phyloP scores from a whole-genome alignment of 2,888 invertebrate genomes.

The Eudasyphora cyanicolor region DNA sequence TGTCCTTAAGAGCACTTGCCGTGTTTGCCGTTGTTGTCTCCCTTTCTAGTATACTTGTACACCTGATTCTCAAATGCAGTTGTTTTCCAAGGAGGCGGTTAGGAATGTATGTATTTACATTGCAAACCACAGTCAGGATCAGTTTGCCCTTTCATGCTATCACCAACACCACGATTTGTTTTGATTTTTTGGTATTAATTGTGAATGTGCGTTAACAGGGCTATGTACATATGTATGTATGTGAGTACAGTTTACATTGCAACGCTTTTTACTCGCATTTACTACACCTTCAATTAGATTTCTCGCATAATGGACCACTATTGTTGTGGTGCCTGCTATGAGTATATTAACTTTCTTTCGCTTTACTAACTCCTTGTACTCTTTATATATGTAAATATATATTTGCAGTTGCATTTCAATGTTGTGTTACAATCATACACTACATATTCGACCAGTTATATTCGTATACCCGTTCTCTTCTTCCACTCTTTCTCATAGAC shows the following conservation, averaged over 20 bases:
- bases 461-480: neutral
- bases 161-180: slow-evolving; percentile 10
- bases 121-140: slow-evolving; percentile 18
- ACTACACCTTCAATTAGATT: slow-evolving; percentile 14
- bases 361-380: slow-evolving; percentile 2
- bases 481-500: neutral
- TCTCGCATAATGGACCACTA: neutral
- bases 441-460: slow-evolving; percentile 65
- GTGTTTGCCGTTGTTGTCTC: neutral
- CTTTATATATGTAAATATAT: slow-evolving; percentile 5
- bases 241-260: too few species aligned
- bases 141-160: neutral
- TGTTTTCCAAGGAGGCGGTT: neutral
- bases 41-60: slow-evolving; percentile 50
- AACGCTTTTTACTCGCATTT: neutral
- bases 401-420: slow-evolving; percentile 36
- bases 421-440: neutral
- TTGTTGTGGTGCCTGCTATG: neutral
- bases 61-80: slow-evolving; percentile 52
- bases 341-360: too few species aligned
- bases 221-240: slow-evolving; percentile 1
- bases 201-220: neutral
- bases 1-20: slow-evolving; percentile 24
- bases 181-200: neutral
- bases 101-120: neutral